These are phyloP conservation scores for Netelia melanura DNA, from an alignment of 2,888 invertebrate species.

Conservation along the genomic window DNA sequence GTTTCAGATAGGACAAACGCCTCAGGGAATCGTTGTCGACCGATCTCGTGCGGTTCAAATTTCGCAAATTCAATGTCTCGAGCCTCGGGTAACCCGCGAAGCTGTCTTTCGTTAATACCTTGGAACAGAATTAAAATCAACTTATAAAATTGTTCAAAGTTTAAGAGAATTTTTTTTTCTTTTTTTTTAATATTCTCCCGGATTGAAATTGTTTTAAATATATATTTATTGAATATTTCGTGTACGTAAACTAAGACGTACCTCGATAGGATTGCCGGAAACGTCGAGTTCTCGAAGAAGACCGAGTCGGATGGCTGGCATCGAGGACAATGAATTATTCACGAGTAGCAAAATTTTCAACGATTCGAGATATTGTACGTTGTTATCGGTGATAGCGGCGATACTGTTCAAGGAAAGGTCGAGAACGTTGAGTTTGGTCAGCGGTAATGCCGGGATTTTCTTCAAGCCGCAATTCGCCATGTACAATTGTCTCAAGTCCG, in stretches of 20 bases:
- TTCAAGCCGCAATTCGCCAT: conserved; percentile 92
- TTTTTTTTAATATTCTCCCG: neutral
- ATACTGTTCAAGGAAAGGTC: conserved; percentile 93
- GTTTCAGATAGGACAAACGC: conserved; percentile 90
- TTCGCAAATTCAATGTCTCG: conserved; percentile 91
- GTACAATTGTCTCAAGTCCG: conserved; percentile 91
- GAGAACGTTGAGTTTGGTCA: conserved; percentile 91
- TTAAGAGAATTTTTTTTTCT: neutral
- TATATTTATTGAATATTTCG: neutral
- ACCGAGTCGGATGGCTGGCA: conserved; percentile 90
- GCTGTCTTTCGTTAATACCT: conserved; percentile 90
- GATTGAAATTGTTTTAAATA: too few relatives aligned
- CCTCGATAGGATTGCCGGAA: conserved; percentile 92
- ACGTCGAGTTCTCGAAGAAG: conserved; percentile 92
- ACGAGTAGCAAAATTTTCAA: conserved; percentile 91
- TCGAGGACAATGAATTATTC: conserved; percentile 90
- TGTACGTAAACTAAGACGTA: conserved; percentile 69
- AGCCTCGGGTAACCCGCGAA: conserved; percentile 90
- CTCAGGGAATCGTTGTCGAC: conserved; percentile 90
- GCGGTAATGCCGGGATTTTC: conserved; percentile 91
- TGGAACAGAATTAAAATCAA: conserved; percentile 68
- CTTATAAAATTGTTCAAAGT: too few relatives aligned
- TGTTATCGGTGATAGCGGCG: conserved; percentile 89
- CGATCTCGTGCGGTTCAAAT: conserved; percentile 90
- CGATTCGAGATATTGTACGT: conserved; percentile 89